Evolutionary conservation across 2,797 vertebrate genomes (phyloP).

Genomic region (Taeniopygia guttata): DNA sequence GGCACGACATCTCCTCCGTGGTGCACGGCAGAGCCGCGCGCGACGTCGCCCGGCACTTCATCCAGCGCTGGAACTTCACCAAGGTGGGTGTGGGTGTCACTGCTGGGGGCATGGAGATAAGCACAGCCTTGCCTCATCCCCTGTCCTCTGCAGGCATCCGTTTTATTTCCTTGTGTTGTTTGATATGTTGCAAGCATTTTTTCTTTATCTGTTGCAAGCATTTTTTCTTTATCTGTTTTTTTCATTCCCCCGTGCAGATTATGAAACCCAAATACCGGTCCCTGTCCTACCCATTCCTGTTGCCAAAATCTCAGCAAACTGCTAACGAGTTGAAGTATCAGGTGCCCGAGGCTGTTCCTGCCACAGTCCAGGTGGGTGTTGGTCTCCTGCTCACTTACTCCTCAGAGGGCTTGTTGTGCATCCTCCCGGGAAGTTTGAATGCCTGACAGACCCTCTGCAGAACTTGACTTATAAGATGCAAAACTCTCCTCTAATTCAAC

Average conservation of each 20-base stretch:
- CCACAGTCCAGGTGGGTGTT: constrained; percentile 86
- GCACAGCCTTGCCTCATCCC: background rate
- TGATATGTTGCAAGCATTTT: background rate
- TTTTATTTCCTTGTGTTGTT: background rate
- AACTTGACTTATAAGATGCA: background rate
- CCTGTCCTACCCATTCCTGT: constrained; percentile 88
- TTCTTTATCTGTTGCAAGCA: background rate
- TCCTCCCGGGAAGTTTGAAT: background rate
- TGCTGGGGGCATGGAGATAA: background rate
- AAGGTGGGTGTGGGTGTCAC: constrained; percentile 77
- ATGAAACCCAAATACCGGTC: constrained; percentile 95
- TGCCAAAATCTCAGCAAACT: constrained; percentile 91
- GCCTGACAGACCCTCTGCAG: background rate
- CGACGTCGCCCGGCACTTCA: constrained; percentile 93
- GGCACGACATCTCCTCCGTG: constrained; percentile 92
- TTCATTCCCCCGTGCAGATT: constrained; percentile 75
- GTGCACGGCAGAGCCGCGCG: constrained; percentile 92
- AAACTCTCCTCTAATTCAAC: background rate
- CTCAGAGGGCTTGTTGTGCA: background rate
- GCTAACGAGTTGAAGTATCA: constrained; percentile 85
- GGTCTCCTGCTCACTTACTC: background rate
- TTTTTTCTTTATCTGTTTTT: background rate
- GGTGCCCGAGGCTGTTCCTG: constrained; percentile 79
- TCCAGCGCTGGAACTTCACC: constrained; percentile 98
- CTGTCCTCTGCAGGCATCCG: background rate